Evolutionary conservation across 1,140 invertebrate species (phyloP).

Genomic region (Papilio machaon): DNA sequence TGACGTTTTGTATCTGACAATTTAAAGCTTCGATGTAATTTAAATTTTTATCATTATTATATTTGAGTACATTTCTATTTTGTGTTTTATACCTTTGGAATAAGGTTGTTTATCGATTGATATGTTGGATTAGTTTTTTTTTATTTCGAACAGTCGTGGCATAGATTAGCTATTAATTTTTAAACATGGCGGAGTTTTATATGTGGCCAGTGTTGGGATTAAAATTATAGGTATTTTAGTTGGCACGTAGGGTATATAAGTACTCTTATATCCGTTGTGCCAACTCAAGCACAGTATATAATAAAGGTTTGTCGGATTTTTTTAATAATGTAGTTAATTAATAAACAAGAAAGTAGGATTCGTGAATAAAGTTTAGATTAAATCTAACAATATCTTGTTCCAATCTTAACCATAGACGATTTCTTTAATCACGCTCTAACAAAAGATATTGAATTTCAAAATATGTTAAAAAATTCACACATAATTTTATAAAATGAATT

Average conservation of each 20-base stretch:
- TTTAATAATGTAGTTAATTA: too few relatives aligned
- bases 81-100: conserved; percentile 3
- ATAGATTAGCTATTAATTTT: conserved; percentile 46
- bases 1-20: conserved; percentile 26
- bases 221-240: not conserved
- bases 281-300: not conserved
- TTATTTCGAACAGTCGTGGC: conserved; percentile 29
- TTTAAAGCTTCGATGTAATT: not conserved
- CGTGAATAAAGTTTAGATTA: too few relatives aligned
- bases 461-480: too few relatives aligned
- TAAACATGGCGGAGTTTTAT: conserved; percentile 37
- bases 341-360: too few relatives aligned
- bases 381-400: too few relatives aligned
- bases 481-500: too few relatives aligned
- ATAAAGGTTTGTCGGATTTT: too few relatives aligned
- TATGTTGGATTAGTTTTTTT: conserved; percentile 4
- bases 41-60: not conserved
- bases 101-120: conserved; percentile 29
- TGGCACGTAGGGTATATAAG: not conserved
- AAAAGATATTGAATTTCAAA: too few relatives aligned
- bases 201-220: conserved; percentile 27
- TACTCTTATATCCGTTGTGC: not conserved
- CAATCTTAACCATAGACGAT: too few relatives aligned
- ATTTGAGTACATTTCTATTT: conserved; percentile 41
- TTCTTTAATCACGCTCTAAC: too few relatives aligned